phyloP scores from a whole-genome alignment of 2,113 vertebrate genomes.

The Eolophus roseicapilla region DNA sequence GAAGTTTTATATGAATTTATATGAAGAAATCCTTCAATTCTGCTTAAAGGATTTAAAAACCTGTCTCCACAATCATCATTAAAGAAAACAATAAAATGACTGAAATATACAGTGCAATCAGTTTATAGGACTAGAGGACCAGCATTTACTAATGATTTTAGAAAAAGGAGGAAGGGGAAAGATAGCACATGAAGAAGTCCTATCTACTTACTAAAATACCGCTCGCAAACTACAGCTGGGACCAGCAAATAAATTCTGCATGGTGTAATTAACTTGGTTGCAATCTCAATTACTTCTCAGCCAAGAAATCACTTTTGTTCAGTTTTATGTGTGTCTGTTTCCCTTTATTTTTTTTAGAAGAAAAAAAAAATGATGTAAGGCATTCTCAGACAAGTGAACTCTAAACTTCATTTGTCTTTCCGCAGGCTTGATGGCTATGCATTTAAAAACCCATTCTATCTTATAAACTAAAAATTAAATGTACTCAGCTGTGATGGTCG shows the following conservation, averaged over 20 bases:
- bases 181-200: background rate
- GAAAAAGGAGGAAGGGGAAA: conserved; percentile 7
- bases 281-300: conserved; percentile 83
- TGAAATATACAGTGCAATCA: conserved; percentile 58
- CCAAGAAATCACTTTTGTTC: conserved; percentile 76
- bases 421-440: conserved; percentile 92
- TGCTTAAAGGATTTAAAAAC: conserved; percentile 71
- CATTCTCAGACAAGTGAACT: conserved; percentile 88
- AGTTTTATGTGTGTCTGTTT: conserved; percentile 81
- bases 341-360: conserved; percentile 60
- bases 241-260: conserved; percentile 79
- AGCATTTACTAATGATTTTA: conserved; percentile 43
- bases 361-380: conserved; percentile 81
- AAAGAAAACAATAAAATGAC: conserved; percentile 66
- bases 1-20: too few relatives aligned
- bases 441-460: conserved; percentile 99
- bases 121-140: background rate
- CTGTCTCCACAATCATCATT: conserved; percentile 54
- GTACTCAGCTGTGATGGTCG: conserved; percentile 98
- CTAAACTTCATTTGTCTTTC: conserved; percentile 97
- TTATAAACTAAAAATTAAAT: conserved; percentile 99
- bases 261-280: conserved; percentile 81
- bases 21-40: background rate
- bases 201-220: background rate
- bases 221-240: conserved; percentile 55